Percentiles rank a stretch among this genome's conserved stretches.
These are phyloP conservation scores for Drosophila baimaii DNA, from an alignment of 1,140 invertebrate species.

Conservation along the genomic window DNA sequence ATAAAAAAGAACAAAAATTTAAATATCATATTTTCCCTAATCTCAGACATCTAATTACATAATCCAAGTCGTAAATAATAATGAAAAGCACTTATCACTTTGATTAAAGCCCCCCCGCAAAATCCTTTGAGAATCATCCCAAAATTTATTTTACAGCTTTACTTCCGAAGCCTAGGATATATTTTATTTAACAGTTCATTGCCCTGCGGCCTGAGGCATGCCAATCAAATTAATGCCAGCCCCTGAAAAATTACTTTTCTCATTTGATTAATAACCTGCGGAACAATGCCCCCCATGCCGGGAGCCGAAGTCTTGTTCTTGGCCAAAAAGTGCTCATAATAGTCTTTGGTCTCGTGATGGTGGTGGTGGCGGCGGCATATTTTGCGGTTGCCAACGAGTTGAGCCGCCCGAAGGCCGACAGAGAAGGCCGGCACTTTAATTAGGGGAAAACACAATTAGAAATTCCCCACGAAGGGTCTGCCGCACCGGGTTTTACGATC, in stretches of 20 bases:
- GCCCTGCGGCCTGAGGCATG: constrained; percentile 33
- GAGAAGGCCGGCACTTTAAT: constrained; percentile 52
- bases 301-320: not conserved
- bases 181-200: constrained; percentile 64
- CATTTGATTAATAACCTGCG: constrained; percentile 54
- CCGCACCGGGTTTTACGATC: constrained; percentile 27
- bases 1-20: not conserved
- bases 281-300: constrained; percentile 30
- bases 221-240: constrained; percentile 58
- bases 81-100: constrained; percentile 34
- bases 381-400: constrained; percentile 40
- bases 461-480: constrained; percentile 23
- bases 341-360: constrained; percentile 48
- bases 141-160: constrained; percentile 35
- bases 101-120: constrained; percentile 17
- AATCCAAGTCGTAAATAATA: not conserved
- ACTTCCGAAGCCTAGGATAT: constrained; percentile 22
- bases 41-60: not conserved
- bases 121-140: constrained; percentile 24
- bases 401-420: not conserved
- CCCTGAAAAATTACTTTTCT: constrained; percentile 55
- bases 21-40: not conserved
- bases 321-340: constrained; percentile 47
- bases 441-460: constrained; percentile 46
- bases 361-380: constrained; percentile 45